Conservation (phyloP, 1,140 invertebrate genomes). For the Sitophilus oryzae region DNA sequence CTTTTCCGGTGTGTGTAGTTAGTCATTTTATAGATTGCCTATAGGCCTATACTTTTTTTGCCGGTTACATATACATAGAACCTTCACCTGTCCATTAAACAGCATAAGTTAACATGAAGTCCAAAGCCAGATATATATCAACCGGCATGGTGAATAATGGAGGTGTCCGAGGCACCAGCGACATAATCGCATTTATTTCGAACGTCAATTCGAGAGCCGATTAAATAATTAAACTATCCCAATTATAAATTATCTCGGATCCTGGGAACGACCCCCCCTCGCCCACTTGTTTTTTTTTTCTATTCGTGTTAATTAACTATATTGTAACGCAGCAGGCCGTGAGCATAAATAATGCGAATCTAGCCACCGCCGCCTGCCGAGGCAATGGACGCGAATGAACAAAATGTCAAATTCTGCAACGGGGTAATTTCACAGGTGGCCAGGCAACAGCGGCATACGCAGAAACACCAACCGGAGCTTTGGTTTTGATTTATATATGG, state of each 20-base stretch:
- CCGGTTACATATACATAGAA: too few species aligned
- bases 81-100: too few species aligned
- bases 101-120: too few species aligned
- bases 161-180: too few species aligned
- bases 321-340: slow-evolving; percentile 19
- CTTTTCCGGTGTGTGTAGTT: too few species aligned
- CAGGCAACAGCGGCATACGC: slow-evolving; percentile 18
- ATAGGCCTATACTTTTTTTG: too few species aligned
- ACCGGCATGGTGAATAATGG: too few species aligned
- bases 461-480: slow-evolving; percentile 13
- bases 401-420: slow-evolving; percentile 23
- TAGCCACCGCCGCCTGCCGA: too few species aligned
- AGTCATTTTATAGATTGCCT: too few species aligned
- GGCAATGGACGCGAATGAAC: slow-evolving; percentile 11
- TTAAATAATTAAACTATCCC: slow-evolving; percentile 19
- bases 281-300: slow-evolving; percentile 1
- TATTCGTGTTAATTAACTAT: slow-evolving; percentile 24
- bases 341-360: slow-evolving; percentile 23
- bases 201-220: slow-evolving; percentile 11
- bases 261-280: too few species aligned
- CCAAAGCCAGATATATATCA: too few species aligned
- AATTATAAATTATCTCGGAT: slow-evolving; percentile 16
- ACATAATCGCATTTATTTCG: slow-evolving; percentile 17
- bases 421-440: slow-evolving; percentile 23
- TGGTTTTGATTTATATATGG: slow-evolving; percentile 15